phyloP scores from a whole-genome alignment of 1,140 invertebrate genomes.

The Zaprionus kolodkinae region DNA sequence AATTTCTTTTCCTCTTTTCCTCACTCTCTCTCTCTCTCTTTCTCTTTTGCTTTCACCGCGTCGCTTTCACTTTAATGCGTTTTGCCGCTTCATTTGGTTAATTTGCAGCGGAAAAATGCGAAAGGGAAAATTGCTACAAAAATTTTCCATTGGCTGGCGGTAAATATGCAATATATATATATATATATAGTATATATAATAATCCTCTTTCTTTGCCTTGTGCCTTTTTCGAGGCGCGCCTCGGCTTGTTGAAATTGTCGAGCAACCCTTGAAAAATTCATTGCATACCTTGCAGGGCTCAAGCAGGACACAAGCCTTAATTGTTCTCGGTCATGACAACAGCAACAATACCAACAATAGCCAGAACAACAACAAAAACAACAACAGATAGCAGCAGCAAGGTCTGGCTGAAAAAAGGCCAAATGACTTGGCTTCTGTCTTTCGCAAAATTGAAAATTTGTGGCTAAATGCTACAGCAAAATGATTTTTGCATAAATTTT shows the following conservation, averaged over 20 bases:
- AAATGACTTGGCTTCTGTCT: constrained; percentile 34
- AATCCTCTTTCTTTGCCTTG: constrained; percentile 3
- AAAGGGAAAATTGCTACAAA: constrained; percentile 44
- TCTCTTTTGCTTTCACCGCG: constrained; percentile 16
- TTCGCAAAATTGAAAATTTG: constrained; percentile 39
- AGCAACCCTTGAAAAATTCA: constrained; percentile 41
- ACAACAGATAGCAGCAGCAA: constrained; percentile 3
- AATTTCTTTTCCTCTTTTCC: constrained; percentile 46
- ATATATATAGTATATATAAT: constrained; percentile 2
- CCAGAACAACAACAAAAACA: constrained; percentile 20
- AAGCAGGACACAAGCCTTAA: constrained; percentile 51
- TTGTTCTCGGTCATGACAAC: constrained; percentile 71
- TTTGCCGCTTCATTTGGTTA: constrained; percentile 47
- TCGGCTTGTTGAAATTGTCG: background rate
- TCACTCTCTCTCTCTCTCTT: too few species aligned
- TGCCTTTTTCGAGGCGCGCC: background rate
- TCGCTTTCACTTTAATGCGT: constrained; percentile 46
- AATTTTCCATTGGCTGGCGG: constrained; percentile 31
- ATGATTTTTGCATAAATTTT: constrained; percentile 62
- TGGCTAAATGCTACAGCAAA: constrained; percentile 51
- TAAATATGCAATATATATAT: constrained; percentile 1
- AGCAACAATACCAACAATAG: constrained; percentile 7
- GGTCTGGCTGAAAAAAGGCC: constrained; percentile 45
- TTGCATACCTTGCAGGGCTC: constrained; percentile 28
- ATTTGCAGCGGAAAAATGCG: constrained; percentile 21